phyloP scores from a whole-genome alignment of 2,888 invertebrate species.

The Hypselothyrea guttata region DNA sequence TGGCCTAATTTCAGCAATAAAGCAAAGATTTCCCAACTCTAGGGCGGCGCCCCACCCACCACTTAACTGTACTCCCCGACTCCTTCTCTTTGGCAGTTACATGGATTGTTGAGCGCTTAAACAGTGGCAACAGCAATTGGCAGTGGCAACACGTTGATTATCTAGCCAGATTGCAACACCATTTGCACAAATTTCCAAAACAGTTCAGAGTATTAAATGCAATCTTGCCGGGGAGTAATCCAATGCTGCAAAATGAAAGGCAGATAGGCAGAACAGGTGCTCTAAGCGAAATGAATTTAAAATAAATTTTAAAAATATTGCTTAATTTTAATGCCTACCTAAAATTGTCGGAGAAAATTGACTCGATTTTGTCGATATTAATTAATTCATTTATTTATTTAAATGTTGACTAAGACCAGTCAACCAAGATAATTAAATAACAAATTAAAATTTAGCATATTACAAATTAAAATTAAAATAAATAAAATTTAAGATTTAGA shows the following conservation, averaged over 20 bases:
- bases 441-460: too few relatives aligned
- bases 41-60: not conserved
- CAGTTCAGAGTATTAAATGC: constrained; percentile 21
- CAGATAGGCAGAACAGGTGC: not conserved
- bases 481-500: too few relatives aligned
- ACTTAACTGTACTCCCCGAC: not conserved
- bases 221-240: not conserved
- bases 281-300: too few relatives aligned
- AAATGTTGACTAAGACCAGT: too few relatives aligned
- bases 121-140: constrained; percentile 18
- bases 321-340: too few relatives aligned
- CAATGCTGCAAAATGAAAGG: not conserved
- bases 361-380: too few relatives aligned
- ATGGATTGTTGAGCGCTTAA: constrained; percentile 57
- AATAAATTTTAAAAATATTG: too few relatives aligned
- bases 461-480: too few relatives aligned
- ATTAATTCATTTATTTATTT: too few relatives aligned
- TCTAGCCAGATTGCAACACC: constrained; percentile 43
- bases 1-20: not conserved
- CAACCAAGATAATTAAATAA: too few relatives aligned
- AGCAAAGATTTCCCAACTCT: constrained; percentile 17
- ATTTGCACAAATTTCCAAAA: constrained; percentile 48
- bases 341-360: too few relatives aligned
- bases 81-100: constrained; percentile 25
- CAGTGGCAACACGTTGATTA: constrained; percentile 15